Conservation (phyloP, 2,113 vertebrate genomes). For the Chamaetylas fuelleborni region DNA sequence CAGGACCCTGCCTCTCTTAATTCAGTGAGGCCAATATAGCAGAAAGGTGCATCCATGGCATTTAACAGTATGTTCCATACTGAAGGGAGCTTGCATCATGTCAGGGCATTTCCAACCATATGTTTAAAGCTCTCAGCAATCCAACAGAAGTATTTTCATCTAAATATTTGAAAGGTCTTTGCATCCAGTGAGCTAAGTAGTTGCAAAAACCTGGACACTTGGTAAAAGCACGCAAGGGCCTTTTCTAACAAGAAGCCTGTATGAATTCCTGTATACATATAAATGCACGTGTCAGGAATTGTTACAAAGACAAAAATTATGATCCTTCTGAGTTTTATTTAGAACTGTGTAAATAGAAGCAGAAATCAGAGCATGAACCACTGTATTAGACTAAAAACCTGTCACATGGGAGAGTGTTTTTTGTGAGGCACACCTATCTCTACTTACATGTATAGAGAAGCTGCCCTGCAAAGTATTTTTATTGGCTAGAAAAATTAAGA, state of each 20-base stretch:
- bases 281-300: not conserved
- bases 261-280: not conserved
- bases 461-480: not conserved
- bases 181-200: not conserved
- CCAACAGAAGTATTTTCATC: not conserved
- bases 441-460: not conserved
- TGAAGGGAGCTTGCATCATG: not conserved
- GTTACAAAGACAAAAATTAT: not conserved
- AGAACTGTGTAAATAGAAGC: not conserved
- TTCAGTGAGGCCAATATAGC: not conserved
- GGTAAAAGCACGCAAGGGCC: not conserved
- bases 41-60: not conserved
- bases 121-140: not conserved
- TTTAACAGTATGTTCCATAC: not conserved
- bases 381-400: not conserved
- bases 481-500: not conserved
- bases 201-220: not conserved
- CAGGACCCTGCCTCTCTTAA: not conserved
- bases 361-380: not conserved
- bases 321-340: not conserved
- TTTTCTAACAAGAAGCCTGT: not conserved
- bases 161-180: not conserved
- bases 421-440: not conserved
- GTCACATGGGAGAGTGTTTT: not conserved
- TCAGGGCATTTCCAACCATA: not conserved